A percentile compares a stretch with the other conserved stretches of the same genome.
phyloP scores from a whole-genome alignment of 1,140 invertebrate species.

The Drosophila athabasca region DNA sequence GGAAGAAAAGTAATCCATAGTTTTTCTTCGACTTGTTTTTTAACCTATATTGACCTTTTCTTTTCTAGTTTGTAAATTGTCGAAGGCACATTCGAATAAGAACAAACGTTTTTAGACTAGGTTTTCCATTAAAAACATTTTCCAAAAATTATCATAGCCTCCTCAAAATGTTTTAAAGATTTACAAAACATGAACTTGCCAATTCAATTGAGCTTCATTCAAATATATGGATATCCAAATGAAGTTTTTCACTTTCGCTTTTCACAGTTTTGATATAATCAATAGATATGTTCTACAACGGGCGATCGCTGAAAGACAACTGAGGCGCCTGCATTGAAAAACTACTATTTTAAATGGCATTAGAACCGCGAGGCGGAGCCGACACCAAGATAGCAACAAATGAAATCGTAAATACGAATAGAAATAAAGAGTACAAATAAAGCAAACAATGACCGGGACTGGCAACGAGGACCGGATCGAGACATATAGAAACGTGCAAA shows the following conservation, averaged over 20 bases:
- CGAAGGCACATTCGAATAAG: no score
- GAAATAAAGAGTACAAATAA: slow-evolving; percentile 33
- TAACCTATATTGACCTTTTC: no score
- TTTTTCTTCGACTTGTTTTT: no score
- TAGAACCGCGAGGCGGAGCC: slow-evolving; percentile 38
- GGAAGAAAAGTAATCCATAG: no score
- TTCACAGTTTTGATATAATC: slow-evolving; percentile 2
- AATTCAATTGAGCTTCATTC: slow-evolving; percentile 4
- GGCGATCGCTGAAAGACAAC: slow-evolving; percentile 64
- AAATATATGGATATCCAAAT: slow-evolving; percentile 2
- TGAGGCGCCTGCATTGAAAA: slow-evolving; percentile 46
- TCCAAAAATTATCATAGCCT: no score
- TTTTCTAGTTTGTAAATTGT: no score
- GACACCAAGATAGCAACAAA: slow-evolving; percentile 27
- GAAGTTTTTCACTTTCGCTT: slow-evolving; percentile 16
- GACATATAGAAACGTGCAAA: slow-evolving; percentile 57
- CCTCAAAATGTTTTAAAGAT: no score
- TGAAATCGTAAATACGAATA: slow-evolving; percentile 46
- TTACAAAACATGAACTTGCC: slow-evolving; percentile 42
- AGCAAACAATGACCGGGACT: slow-evolving; percentile 32
- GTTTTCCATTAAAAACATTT: no score
- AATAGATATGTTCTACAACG: slow-evolving; percentile 29
- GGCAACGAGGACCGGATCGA: slow-evolving; percentile 8
- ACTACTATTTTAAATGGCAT: slow-evolving; percentile 59
- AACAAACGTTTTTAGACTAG: no score